Conservation (phyloP, 2,113 vertebrate genomes). For the Engystomops pustulosus region DNA sequence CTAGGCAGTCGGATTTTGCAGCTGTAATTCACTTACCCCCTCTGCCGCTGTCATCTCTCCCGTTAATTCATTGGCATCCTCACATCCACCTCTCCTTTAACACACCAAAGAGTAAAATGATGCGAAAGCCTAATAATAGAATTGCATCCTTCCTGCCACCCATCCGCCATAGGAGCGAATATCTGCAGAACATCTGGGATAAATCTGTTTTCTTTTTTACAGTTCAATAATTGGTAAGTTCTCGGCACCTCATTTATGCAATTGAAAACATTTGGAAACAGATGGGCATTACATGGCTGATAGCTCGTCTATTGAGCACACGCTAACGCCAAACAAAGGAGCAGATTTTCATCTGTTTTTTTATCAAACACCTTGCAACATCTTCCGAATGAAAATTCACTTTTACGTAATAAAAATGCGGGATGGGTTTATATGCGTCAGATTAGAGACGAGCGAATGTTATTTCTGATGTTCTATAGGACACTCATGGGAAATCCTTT, state of each 20-base stretch:
- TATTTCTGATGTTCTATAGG: neutral
- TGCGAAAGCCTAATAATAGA: constrained; percentile 36
- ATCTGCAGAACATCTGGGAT: constrained; percentile 47
- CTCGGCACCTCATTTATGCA: constrained; percentile 58
- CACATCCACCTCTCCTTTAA: neutral
- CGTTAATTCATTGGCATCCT: neutral
- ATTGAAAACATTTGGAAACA: constrained; percentile 57
- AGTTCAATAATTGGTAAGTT: constrained; percentile 58
- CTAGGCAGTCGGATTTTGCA: constrained; percentile 17
- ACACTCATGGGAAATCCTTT: neutral
- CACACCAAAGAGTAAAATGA: constrained; percentile 3
- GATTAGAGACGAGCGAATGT: constrained; percentile 11
- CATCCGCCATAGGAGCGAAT: neutral
- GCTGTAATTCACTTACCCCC: constrained; percentile 8
- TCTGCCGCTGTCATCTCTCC: neutral
- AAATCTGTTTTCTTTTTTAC: constrained; percentile 58
- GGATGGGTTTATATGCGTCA: constrained; percentile 22
- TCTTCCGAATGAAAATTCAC: constrained; percentile 27
- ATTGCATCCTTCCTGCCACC: neutral
- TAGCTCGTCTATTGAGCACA: constrained; percentile 52
- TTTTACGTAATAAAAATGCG: constrained; percentile 20
- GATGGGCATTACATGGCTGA: constrained; percentile 56
- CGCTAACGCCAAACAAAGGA: constrained; percentile 50
- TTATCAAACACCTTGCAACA: constrained; percentile 57
- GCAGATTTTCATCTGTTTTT: constrained; percentile 56